phyloP scores from a whole-genome alignment of 2,797 vertebrate species.

The Poecilia wingei region DNA sequence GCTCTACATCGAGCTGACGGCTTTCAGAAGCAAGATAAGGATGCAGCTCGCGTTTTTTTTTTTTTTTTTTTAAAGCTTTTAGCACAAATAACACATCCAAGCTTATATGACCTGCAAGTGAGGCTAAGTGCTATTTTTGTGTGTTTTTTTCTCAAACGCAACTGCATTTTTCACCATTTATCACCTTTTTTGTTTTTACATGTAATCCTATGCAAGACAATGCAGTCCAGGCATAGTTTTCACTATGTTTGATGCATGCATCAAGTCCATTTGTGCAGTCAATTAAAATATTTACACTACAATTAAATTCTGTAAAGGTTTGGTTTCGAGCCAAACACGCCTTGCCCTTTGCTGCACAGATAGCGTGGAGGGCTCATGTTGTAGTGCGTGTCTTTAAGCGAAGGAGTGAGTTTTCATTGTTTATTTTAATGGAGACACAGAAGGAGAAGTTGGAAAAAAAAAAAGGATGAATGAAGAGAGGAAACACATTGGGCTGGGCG shows the following conservation, averaged over 20 bases:
- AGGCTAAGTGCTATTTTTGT: not conserved
- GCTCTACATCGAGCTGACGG: constrained; percentile 29
- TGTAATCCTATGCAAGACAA: constrained; percentile 52
- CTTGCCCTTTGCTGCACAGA: constrained; percentile 74
- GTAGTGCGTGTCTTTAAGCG: constrained; percentile 72
- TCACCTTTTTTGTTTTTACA: constrained; percentile 29
- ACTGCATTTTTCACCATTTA: not conserved
- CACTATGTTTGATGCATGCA: constrained; percentile 60
- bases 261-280: constrained; percentile 77
- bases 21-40: constrained; percentile 48
- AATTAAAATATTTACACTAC: constrained; percentile 84
- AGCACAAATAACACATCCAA: constrained; percentile 3
- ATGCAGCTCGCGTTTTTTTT: constrained; percentile 34
- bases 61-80: constrained; percentile 23
- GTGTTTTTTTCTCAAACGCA: constrained; percentile 12
- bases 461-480: constrained; percentile 46
- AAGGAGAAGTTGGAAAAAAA: constrained; percentile 46
- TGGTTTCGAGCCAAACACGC: constrained; percentile 74
- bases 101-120: constrained; percentile 8
- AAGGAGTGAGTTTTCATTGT: constrained; percentile 72
- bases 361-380: constrained; percentile 78
- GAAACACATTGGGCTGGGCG: constrained; percentile 63
- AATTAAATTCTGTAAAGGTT: constrained; percentile 73
- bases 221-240: constrained; percentile 53
- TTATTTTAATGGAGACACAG: constrained; percentile 66